Evolutionary conservation across 1,140 invertebrate genomes (phyloP).

Genomic region (Caenorhabditis remanei): DNA sequence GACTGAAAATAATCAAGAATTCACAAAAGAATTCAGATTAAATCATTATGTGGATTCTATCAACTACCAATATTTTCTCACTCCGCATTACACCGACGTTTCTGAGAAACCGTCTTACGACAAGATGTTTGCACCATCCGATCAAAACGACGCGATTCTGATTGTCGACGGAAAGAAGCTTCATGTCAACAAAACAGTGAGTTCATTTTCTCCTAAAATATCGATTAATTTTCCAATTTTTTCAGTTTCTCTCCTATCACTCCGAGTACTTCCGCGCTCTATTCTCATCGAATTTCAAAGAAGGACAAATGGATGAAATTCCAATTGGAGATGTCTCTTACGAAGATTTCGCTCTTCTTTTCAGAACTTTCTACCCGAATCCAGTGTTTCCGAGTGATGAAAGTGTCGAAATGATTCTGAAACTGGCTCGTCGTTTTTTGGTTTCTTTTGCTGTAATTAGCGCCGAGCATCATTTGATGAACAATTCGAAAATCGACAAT

Average conservation of each 20-base stretch:
- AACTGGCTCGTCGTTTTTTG: background rate
- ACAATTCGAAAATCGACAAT: too few relatives aligned
- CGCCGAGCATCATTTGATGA: background rate
- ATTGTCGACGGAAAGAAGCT: background rate
- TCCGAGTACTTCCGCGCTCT: background rate
- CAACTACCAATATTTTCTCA: too few relatives aligned
- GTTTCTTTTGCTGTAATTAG: background rate
- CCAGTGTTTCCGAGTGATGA: background rate
- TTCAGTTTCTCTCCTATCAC: slow-evolving; percentile 4
- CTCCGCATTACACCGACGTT: background rate
- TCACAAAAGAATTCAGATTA: too few relatives aligned
- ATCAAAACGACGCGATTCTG: background rate
- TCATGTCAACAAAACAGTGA: background rate
- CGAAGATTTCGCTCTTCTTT: background rate
- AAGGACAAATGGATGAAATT: background rate
- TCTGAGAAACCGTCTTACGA: background rate
- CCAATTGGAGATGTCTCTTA: background rate
- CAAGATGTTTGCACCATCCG: background rate
- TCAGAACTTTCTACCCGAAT: background rate
- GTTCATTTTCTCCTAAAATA: background rate
- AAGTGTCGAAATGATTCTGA: background rate
- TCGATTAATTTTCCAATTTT: background rate
- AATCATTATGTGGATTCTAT: too few relatives aligned
- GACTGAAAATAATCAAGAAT: background rate
- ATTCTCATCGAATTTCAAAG: background rate